Base-by-base conservation (phyloP, 2,113 vertebrate species). In the Caloenas nicobarica region DNA sequence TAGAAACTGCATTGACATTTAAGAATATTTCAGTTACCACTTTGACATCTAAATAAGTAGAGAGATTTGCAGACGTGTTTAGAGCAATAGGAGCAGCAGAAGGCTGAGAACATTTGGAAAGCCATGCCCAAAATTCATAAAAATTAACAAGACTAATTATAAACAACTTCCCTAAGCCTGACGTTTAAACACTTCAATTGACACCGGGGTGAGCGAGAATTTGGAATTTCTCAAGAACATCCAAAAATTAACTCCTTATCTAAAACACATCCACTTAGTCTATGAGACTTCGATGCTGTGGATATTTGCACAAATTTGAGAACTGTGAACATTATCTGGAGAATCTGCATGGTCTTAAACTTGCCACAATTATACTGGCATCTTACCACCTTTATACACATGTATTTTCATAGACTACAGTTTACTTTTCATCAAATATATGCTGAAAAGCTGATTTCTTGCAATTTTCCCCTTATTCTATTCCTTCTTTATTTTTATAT, bases 141-240 rank as follows among this genome's bases (percentile, higher is more conserved):
- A 78, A 93, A 95, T 96, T 95, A 93, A 44, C 89, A 91, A 82
- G 70, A 89, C 73, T 95, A 97, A 95, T 95, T 95, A 77, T 61
- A 94, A 93, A 62, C 31, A 76, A 70, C 73, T 86, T 87, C 81
- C 44, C 28, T 34, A 29, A 70, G 42, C 38, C 28, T 33, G 0
- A 40, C 5, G n/a, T 29, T 81, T 33, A 68, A 72, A 77, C 19
- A 16, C 58, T 65, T 50, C 65, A 64, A 2, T 50, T 34, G 22
- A 84, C 53, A 94, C 40, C 34, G 51, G 11, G 57, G n/a, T 40
- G 13, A 86, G 34, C 8, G 33, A 87, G 5, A 13, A 33, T 53
- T 56, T 40, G 21, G 60, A 62, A 38, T 70, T 51, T 83, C 51
- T 91, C 51, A 68, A 56, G 10, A 38, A 17, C 56, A 54, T 42